Base-by-base conservation (phyloP, 1,140 invertebrate genomes). In the Andricus grossulariae region DNA sequence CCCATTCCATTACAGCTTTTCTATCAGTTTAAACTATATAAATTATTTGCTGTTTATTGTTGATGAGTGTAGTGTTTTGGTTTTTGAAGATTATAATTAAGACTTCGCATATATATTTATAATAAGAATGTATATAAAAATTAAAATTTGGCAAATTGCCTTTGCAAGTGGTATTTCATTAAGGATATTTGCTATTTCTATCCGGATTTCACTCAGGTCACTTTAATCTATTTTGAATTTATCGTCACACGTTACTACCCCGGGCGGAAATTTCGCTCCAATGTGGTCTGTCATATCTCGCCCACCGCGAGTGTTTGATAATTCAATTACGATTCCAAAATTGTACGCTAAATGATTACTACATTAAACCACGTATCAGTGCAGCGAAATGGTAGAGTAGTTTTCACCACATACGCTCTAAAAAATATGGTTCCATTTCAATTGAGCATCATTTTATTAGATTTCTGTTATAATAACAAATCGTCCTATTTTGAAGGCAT, bases 251-350 rank as follows among this genome's bases (percentile, higher is more conserved):
- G 25, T 39, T 66, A 66, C 13, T 39, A n/a, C 3, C 60, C 16
- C 32, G 6, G 39, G 25, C 32, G 60, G 25, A 66, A 66, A 66
- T 66, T 66, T 39, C 60, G 32, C 60, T 66, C 39, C 25, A 39
- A 39, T 45, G 25, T 66, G 25, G 60, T 66, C 32, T 66, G 60
- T 66, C 60, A 66, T 45, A 66, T 66, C 32, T 66, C 60, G 60
- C 60, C 45, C 60, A 66, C 39, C 32, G 60, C 7, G 16, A 66
- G 25, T 32, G 60, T 39, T 66, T 66, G 32, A 66, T 66, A 45
- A 66, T 66, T 66, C 25, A 66, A 66, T 66, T 66, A 66, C 39
- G 32, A 66, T 66, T 66, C 60, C 13, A 25, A 66, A 66, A 66
- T 66, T 66, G 32, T 66, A 39, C 25, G 25, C 45, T 39, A 39